A percentile compares a stretch with the other conserved stretches of the same genome.
Evolutionary conservation across 1,140 invertebrate species (phyloP).

Genomic region (Brachionus koreanus): DNA sequence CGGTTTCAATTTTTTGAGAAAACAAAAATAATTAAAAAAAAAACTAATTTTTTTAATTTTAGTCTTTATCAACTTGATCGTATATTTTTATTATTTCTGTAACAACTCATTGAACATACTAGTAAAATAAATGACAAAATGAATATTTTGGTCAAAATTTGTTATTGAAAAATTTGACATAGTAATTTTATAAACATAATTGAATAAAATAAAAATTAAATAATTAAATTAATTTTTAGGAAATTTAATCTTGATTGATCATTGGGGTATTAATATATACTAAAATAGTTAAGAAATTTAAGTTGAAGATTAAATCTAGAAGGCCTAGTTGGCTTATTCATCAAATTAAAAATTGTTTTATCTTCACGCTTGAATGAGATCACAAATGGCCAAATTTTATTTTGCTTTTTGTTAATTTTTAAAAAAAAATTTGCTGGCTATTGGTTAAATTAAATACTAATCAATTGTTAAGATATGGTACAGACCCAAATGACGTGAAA

Average conservation of each 20-base stretch:
- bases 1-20: too few species aligned
- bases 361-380: not conserved
- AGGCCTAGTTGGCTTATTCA: not conserved
- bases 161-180: not conserved
- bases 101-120: too few species aligned
- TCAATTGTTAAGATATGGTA: not conserved
- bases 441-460: not conserved
- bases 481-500: not conserved
- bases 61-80: too few species aligned
- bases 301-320: not conserved
- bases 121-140: not conserved
- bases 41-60: too few species aligned
- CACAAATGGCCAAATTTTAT: not conserved
- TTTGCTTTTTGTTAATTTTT: not conserved
- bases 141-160: constrained; percentile 4
- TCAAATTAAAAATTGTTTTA: not conserved
- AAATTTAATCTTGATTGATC: not conserved
- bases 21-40: too few species aligned
- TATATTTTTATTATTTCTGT: too few species aligned
- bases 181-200: not conserved
- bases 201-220: not conserved
- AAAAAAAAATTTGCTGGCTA: not conserved
- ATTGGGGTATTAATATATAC: not conserved
- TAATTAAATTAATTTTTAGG: not conserved
- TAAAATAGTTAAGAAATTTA: not conserved